Percentiles rank a stretch among this genome's conserved stretches.
phyloP scores from a whole-genome alignment of 2,888 invertebrate genomes.

The Emesis castigata region DNA sequence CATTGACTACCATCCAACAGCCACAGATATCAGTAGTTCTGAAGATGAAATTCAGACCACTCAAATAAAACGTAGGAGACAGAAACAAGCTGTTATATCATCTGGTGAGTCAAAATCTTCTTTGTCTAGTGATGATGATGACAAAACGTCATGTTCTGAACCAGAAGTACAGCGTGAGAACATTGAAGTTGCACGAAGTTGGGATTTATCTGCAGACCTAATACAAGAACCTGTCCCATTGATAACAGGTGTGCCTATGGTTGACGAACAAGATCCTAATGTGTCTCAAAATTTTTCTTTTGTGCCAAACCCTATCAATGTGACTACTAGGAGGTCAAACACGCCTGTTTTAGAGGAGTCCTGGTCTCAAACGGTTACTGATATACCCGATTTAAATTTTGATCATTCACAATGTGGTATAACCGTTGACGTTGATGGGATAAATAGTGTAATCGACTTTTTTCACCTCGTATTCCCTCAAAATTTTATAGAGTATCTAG shows the following conservation, averaged over 20 bases:
- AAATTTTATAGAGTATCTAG: slow-evolving; percentile 41
- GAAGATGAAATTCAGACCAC: not conserved
- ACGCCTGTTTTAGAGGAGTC: slow-evolving; percentile 8
- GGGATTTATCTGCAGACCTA: not conserved
- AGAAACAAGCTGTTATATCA: not conserved
- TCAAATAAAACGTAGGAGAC: not conserved
- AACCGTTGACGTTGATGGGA: slow-evolving; percentile 29
- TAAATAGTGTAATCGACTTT: slow-evolving; percentile 18
- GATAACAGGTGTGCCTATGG: not conserved
- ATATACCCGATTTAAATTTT: slow-evolving; percentile 34
- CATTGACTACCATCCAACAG: not conserved
- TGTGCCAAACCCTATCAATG: not conserved
- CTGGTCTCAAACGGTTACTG: slow-evolving; percentile 19
- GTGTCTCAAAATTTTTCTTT: not conserved
- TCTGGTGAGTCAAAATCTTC: slow-evolving; percentile 16
- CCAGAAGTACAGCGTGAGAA: too few relatives aligned
- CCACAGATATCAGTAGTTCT: not conserved
- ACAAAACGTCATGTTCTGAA: too few relatives aligned
- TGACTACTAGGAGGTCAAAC: not conserved
- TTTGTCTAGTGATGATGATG: slow-evolving; percentile 1
- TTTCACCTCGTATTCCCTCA: slow-evolving; percentile 32
- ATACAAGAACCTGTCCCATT: not conserved
- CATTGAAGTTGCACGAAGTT: not conserved
- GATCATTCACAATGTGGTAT: too few relatives aligned
- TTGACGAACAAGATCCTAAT: not conserved